Evolutionary conservation across 2,113 vertebrate species (phyloP), one percentile per base, ranked within the genome.

Genomic region (Tachycineta bicolor): DNA sequence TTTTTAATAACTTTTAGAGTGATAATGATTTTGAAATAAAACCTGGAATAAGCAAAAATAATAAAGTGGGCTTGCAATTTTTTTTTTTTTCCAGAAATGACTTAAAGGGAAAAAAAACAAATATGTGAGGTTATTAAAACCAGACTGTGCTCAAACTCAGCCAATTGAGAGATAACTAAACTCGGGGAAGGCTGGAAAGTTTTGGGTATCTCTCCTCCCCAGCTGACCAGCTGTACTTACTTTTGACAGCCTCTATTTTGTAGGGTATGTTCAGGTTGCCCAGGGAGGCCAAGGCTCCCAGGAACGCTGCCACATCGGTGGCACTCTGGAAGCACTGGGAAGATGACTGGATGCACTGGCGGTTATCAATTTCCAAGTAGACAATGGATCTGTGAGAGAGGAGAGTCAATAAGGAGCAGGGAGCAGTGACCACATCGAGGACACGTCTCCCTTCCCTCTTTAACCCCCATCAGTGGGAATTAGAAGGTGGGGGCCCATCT

Each of bases 311-410:
- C 56, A 99, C 99, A 1, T 99, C 99, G 0, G 98, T 98, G 31
- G 99, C 97, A 6, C 98, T 99, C 97, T 99, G 98, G 98, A 99
- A 99, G 87, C 99, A 99, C 80, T 99, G 99, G 0, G 98, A 97
- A 20, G 98, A 99, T 0, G 99, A 98, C 95, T 99, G 99, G 94
- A 99, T 97, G 46, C 99, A 99, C 90, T 99, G 99, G 20, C 99
- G 98, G 96, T 99, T 99, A 97, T 99, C 99, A 2, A 99, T 99
- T 95, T 99, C 99, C 97, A 99, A 92, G 94, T 99, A 98, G 58
- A 99, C 99, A 1, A 99, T 97, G 24, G 99, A 99, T 25, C 99
- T 99, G 97, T 6, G 56, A 2, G 19, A 25, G 31, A 20, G 12
- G 34, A 6, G 20, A 52, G 90, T 31, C 91, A 17, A 14, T 83